Evolutionary conservation across 2,113 vertebrate species (phyloP), one percentile per base, ranked within the genome.

Genomic region (Neotragus moschatus): DNA sequence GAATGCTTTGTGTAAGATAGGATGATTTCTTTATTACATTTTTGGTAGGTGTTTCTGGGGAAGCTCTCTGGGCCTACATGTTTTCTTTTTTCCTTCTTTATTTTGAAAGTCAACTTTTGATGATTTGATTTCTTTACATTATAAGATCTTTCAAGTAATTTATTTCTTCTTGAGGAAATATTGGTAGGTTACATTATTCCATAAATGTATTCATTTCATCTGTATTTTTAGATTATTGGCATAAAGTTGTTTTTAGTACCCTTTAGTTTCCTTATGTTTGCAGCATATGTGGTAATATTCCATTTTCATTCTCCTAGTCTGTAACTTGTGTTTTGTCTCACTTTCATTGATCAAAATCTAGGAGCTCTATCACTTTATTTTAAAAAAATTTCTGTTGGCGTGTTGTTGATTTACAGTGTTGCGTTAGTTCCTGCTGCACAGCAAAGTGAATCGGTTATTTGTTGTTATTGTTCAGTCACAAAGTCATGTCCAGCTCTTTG

Each of bases 351-450:
- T 80, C 47, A 80, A 33, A 51, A 51, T 21, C 17, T 80, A 21
- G 9, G 17, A 21, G 28, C 30, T 47, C 51, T 17, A 3, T 43
- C 16, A 70, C 5, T 92, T 51, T 51, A 51, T 51, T 80, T 79
- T 1, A 0, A 0, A 17, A 28, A 47, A 12, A 1, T n/a, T 33
- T 13, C 47, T 80, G 47, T 33, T 51, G 47, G 45, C 16, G 0
- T 51, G 33, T 51, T 49, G 77, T 49, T 80, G 77, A 6, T 80
- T 80, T 80, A 80, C 45, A 19, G 0, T 80, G 77, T 21, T 30
- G 16, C 21, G 77, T 80, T 79, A 49, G 45, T 19, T 33, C 17
- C 45, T 80, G 17, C 77, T 11, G 1, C 16, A 7, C 77, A 49
- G 28, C 28, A 33, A 33, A 80, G 25, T 28, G 39, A 16, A 15